phyloP scores from a whole-genome alignment of 2,113 vertebrate genomes.

The Poecilia latipinna region DNA sequence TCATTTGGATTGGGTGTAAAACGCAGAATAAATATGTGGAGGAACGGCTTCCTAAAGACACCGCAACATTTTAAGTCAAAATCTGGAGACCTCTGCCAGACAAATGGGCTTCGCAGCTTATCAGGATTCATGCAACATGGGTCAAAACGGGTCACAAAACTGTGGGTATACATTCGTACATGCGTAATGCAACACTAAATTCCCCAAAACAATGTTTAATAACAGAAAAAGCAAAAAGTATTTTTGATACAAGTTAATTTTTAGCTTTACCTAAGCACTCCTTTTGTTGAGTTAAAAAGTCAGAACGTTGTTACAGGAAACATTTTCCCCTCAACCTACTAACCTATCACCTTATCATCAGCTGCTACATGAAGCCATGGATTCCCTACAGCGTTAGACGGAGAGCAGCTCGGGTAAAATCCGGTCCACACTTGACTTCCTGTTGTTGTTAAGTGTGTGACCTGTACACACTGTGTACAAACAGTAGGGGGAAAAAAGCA shows the following conservation, averaged over 20 bases:
- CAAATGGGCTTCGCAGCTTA: background rate
- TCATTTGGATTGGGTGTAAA: background rate
- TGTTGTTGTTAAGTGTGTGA: conserved; percentile 5
- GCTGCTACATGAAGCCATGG: background rate
- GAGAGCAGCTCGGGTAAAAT: conserved; percentile 1
- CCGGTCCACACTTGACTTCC: conserved; percentile 8
- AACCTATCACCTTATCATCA: background rate
- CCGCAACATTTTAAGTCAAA: no score
- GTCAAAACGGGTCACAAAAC: background rate
- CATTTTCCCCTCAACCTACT: no score
- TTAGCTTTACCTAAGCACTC: background rate
- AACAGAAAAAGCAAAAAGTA: background rate
- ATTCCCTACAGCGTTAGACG: conserved; percentile 1
- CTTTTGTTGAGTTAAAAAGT: no score
- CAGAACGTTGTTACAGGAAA: no score
- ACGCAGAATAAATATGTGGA: background rate
- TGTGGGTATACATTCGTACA: background rate
- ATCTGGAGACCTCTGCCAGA: no score
- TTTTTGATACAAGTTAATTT: background rate
- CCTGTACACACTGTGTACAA: conserved; percentile 12
- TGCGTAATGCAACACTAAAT: background rate
- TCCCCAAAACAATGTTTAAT: background rate
- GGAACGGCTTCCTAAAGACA: background rate
- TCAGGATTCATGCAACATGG: no score
- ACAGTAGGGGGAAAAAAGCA: background rate